A percentile compares a stretch with the other conserved stretches of the same genome.
These are phyloP conservation scores for Sinohyriopsis cumingii DNA, from an alignment of 2,888 invertebrate species.

Conservation along the genomic window DNA sequence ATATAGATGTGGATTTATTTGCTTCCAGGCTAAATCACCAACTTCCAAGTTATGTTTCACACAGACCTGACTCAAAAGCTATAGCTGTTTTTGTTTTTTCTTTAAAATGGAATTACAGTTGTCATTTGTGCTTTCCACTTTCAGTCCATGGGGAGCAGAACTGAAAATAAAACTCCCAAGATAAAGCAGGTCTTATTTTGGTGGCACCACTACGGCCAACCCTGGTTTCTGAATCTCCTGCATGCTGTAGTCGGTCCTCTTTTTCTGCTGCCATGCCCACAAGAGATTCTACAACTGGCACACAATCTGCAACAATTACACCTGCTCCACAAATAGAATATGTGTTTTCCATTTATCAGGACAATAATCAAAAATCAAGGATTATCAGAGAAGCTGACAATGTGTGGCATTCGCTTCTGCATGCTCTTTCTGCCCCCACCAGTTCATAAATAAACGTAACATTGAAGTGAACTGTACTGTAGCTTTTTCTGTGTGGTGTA, in stretches of 20 bases:
- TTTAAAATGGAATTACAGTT: background rate
- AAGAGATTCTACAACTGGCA: background rate
- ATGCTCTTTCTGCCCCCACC: too few relatives aligned
- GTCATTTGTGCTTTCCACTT: background rate
- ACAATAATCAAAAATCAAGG: constrained; percentile 6
- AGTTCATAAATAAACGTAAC: too few relatives aligned
- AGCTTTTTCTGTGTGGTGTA: too few relatives aligned
- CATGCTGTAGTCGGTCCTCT: background rate
- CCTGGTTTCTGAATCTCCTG: background rate
- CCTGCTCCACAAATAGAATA: constrained; percentile 6
- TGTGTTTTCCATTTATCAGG: constrained; percentile 15
- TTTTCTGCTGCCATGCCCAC: background rate
- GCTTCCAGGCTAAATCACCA: background rate
- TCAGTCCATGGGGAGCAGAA: background rate
- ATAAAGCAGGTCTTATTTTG: background rate
- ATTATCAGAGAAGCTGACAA: constrained; percentile 3
- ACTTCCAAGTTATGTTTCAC: background rate
- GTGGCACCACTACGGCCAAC: background rate
- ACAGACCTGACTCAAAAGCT: background rate
- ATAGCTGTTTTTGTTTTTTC: background rate
- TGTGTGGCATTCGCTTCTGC: too few relatives aligned
- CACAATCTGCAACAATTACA: background rate
- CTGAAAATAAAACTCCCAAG: background rate
- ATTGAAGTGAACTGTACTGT: too few relatives aligned
- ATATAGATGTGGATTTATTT: background rate